Evolutionary conservation across 2,888 invertebrate genomes (phyloP).

Genomic region (Julus scanicus): DNA sequence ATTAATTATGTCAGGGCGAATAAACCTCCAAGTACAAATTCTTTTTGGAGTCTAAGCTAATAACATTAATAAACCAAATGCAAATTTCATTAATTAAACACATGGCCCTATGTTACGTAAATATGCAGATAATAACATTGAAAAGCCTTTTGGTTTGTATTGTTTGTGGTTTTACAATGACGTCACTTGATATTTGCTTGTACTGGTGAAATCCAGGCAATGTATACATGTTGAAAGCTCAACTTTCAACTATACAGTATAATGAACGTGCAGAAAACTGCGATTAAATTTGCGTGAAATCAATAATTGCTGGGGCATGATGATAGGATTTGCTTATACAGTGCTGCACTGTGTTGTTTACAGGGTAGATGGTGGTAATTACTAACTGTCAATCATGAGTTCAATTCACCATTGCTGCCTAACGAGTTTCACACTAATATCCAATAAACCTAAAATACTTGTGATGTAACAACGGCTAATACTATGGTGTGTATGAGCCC

Average conservation of each 20-base stretch:
- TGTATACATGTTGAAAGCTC: too few species aligned
- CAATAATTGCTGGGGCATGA: neutral
- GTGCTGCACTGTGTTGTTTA: neutral
- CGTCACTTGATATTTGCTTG: neutral
- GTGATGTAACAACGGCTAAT: too few species aligned
- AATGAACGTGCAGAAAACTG: neutral
- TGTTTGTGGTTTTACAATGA: neutral
- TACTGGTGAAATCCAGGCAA: too few species aligned
- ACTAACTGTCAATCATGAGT: neutral
- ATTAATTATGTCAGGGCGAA: neutral
- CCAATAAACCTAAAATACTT: too few species aligned
- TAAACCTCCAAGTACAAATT: neutral
- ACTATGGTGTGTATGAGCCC: too few species aligned
- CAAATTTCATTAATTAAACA: too few species aligned
- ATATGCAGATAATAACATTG: too few species aligned
- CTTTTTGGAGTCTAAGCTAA: too few species aligned
- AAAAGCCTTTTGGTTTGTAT: too few species aligned
- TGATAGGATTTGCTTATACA: slow-evolving; percentile 12
- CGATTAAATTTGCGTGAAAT: neutral
- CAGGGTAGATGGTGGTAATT: neutral
- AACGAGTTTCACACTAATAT: too few species aligned
- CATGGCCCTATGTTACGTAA: too few species aligned
- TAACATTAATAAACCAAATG: too few species aligned
- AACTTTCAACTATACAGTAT: neutral
- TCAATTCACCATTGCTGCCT: neutral